These are phyloP conservation scores for Macrostomum lignano DNA, from an alignment of 1,140 invertebrate genomes.

Conservation along the genomic window DNA sequence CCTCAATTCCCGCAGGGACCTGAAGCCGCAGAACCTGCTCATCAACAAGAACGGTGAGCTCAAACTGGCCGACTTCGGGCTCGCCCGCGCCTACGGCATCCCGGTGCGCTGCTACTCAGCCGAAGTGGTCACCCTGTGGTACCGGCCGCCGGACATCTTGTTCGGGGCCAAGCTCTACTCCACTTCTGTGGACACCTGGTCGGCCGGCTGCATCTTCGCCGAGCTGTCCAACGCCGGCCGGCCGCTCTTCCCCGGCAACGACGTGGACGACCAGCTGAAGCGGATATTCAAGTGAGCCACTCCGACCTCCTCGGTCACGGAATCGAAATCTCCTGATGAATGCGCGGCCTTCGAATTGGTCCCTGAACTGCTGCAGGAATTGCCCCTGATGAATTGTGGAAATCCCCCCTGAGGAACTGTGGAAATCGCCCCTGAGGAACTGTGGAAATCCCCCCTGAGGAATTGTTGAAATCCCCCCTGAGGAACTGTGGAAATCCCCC, in stretches of 20 bases:
- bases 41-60: constrained; percentile 77
- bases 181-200: constrained; percentile 99
- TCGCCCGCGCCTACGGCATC: constrained; percentile 90
- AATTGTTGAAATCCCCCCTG: too few relatives aligned
- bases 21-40: constrained; percentile 89
- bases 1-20: constrained; percentile 74
- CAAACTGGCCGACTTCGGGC: constrained; percentile 90
- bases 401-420: too few relatives aligned
- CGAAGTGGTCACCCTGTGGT: constrained; percentile 46
- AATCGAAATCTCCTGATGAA: too few relatives aligned
- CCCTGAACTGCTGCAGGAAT: too few relatives aligned
- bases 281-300: constrained; percentile 56
- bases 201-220: constrained; percentile 95
- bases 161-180: constrained; percentile 97
- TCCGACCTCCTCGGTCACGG: neutral
- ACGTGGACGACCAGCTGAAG: constrained; percentile 93
- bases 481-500: too few relatives aligned
- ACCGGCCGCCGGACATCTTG: constrained; percentile 83
- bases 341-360: too few relatives aligned
- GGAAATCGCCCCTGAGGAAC: too few relatives aligned
- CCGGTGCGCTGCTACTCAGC: constrained; percentile 96
- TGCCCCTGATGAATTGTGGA: too few relatives aligned
- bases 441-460: too few relatives aligned
- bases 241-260: constrained; percentile 63
- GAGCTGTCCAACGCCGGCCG: constrained; percentile 48